Conservation (phyloP, 30 jellyfish, hydroid and myxozoan species). For the Clytia hemisphaerica region DNA sequence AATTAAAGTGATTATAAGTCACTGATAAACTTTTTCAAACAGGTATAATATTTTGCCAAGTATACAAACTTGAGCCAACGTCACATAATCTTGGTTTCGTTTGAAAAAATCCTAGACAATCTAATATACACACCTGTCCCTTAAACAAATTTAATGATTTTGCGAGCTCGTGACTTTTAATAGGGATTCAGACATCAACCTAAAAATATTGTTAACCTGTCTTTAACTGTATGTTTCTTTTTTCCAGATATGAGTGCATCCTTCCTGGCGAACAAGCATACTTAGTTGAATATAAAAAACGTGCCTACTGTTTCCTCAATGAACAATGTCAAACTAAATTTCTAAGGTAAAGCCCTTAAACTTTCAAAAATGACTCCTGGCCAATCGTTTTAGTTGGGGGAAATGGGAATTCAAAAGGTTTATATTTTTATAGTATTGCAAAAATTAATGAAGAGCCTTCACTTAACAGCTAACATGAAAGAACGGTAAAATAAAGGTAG, state of each 20-base stretch:
- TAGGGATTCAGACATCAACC: too few relatives aligned
- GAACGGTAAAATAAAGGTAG: background rate
- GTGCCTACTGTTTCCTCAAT: slow-evolving; percentile 40
- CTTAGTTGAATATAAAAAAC: slow-evolving; percentile 62
- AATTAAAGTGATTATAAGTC: background rate
- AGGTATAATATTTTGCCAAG: too few relatives aligned
- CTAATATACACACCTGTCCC: too few relatives aligned
- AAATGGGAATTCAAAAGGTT: background rate
- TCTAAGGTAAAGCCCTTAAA: slow-evolving; percentile 58
- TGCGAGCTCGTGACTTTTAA: too few relatives aligned
- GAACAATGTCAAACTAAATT: slow-evolving; percentile 61
- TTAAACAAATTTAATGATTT: too few relatives aligned
- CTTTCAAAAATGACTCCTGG: background rate
- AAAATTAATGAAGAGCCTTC: background rate
- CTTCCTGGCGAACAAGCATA: slow-evolving; percentile 54
- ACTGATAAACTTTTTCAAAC: too few relatives aligned
- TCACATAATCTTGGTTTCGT: too few relatives aligned
- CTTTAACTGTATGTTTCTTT: background rate
- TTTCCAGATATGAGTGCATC: slow-evolving; percentile 68
- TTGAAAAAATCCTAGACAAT: too few relatives aligned
- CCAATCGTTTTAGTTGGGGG: background rate
- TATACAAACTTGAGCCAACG: too few relatives aligned
- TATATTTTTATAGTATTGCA: background rate
- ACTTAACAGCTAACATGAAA: background rate
- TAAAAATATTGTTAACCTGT: background rate